Base-by-base conservation (phyloP, 2,797 vertebrate species). In the Girardinus metallicus region DNA sequence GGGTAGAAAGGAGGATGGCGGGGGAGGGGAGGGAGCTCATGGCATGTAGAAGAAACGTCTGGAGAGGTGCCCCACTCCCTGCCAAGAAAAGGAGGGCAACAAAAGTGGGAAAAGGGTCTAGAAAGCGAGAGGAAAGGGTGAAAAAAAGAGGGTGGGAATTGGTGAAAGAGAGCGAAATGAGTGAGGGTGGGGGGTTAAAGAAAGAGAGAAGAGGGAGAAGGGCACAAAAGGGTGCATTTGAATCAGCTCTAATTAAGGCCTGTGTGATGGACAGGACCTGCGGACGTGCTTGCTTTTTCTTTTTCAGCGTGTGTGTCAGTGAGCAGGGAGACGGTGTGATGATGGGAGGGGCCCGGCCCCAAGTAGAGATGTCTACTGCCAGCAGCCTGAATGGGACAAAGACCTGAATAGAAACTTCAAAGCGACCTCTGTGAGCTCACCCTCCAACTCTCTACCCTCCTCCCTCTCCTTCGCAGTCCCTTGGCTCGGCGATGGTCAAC, bases 321-420 rank as follows among this genome's bases (percentile, higher is more conserved):
- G 89, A 68, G 87, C 71, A 77, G 34, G 75, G 74, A 73, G 83
- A 88, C 79, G 80, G 87, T 89, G 93, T 91, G 91, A 86, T 9
- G 87, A 51, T 90, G 92, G 93, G 93, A 79, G 93, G 91, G 85
- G 83, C 89, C 77, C 1, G 70, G 75, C 84, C 86, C 89, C 90
- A 91, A 92, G 94, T 95, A 93, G 91, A 95, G 93, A 94, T 94
- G 94, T 96, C 93, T 94, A 83, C 93, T 95, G 94, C 94, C 93
- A 95, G 89, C 83, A 92, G 91, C 64, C 92, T 95, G 93, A 94
- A 94, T 94, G 92, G 93, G 93, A 96, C 95, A 95, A 96, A 95
- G 94, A 91, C 92, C 91, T 94, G 94, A 95, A 96, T 94, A 94
- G 94, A 94, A 95, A 95, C 95, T 95, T 96, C 95, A 96, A 96